Conservation (phyloP, 2,113 vertebrate genomes). For the Hemiscyllium ocellatum region DNA sequence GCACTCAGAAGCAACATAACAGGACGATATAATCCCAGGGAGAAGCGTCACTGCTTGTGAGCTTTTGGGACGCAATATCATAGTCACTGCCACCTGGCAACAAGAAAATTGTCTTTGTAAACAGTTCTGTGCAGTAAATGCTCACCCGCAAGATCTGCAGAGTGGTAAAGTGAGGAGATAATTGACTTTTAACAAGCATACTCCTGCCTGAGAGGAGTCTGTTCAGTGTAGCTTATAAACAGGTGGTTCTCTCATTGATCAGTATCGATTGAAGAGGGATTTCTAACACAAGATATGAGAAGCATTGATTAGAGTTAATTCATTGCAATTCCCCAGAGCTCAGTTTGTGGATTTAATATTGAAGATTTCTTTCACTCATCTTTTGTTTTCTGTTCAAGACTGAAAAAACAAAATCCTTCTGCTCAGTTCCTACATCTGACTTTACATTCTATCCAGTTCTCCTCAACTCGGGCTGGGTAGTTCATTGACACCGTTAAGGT, state of each 20-base stretch:
- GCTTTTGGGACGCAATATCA: neutral
- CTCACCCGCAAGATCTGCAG: neutral
- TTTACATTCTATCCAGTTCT: neutral
- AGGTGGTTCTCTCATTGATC: neutral
- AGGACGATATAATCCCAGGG: neutral
- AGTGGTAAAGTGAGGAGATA: neutral
- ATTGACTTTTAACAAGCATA: conserved; percentile 26
- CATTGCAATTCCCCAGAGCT: neutral
- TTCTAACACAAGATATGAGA: neutral
- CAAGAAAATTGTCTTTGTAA: conserved; percentile 22
- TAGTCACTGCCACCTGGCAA: conserved; percentile 7
- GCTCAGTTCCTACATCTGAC: neutral
- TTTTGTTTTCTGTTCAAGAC: neutral
- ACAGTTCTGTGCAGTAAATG: conserved; percentile 13
- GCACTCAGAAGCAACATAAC: neutral
- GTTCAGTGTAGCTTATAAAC: conserved; percentile 22
- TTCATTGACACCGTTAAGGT: neutral
- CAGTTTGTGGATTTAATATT: neutral
- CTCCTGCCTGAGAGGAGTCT: neutral
- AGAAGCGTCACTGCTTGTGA: neutral
- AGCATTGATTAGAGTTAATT: neutral
- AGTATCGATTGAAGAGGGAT: neutral
- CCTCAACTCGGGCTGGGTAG: neutral
- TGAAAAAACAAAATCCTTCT: neutral
- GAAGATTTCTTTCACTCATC: neutral